phyloP scores from a whole-genome alignment of 2,888 invertebrate species.

The Himalopsyche kuldschensis region DNA sequence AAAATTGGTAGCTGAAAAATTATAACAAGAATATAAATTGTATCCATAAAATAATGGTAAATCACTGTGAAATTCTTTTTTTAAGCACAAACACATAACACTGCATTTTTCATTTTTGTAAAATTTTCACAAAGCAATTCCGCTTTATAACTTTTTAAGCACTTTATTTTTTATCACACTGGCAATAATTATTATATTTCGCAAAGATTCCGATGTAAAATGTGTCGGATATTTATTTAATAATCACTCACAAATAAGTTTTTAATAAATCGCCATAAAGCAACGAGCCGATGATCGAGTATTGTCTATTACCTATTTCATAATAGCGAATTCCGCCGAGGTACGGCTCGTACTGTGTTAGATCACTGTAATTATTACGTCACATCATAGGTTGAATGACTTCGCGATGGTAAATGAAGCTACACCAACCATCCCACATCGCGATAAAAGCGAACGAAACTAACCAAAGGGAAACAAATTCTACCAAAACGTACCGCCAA shows the following conservation, averaged over 20 bases:
- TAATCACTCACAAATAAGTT: too few relatives aligned
- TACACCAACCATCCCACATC: background rate
- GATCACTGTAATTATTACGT: constrained; percentile 15
- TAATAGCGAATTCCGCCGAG: background rate
- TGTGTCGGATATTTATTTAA: too few relatives aligned
- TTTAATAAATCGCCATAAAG: too few relatives aligned
- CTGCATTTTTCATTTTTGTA: background rate
- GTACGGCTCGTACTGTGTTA: background rate
- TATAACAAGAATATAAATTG: too few relatives aligned
- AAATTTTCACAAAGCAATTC: background rate
- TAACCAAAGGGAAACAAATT: background rate
- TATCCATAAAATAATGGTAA: too few relatives aligned
- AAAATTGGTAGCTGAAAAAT: too few relatives aligned
- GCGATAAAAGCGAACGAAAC: background rate
- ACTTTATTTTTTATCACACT: background rate
- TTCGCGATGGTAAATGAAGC: background rate
- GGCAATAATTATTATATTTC: background rate
- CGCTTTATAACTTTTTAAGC: background rate
- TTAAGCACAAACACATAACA: background rate
- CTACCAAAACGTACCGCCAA: background rate
- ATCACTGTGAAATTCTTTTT: background rate
- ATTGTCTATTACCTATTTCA: background rate
- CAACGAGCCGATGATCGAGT: background rate
- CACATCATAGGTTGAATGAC: constrained; percentile 12
- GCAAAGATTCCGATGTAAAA: too few relatives aligned